Base-by-base conservation (phyloP, 2,888 invertebrate species). In the Ennomos quercinarius region DNA sequence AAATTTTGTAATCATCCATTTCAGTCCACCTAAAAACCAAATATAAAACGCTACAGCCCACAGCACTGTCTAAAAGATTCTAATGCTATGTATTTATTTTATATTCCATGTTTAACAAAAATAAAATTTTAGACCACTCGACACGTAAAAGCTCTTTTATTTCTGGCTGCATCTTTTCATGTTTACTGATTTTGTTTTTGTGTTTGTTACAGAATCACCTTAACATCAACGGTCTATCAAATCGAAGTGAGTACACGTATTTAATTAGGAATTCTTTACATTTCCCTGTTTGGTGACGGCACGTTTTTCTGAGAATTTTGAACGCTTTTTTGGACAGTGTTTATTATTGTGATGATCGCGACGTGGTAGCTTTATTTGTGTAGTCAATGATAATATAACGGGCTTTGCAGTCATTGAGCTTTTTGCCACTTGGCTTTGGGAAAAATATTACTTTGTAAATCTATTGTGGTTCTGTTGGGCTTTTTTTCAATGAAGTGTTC, bases 161-260 rank as follows among this genome's bases (percentile, higher is more conserved):
- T 27, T 27, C 27, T 27, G 27, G 27, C 27, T 27, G 27, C 27
- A 27, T 27, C 27, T 27, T 5, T 27, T 27, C 27, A 27, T 27
- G 27, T 27, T 27, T 27, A 27, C 27, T 44, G 1, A 49, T 41
- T 41, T 43, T 35, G 27, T 27, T 56, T 53, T 52, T 46, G 51
- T 67, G 38, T 57, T 35, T 49, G 11, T 64, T 68, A 49, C 46
- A 39, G 58, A 52, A 52, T 39, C 35, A 45, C 45, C 13, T 50
- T 48, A 42, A 13, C 46, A 53, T 37, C 60, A 39, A 49, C 46
- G 46, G 40, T 34, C 47, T n/a, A 39, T 36, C 38, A 45, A 60
- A 51, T 46, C 53, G 42, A 60, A 58, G 66, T 68, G 50, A 68
- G 66, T 68, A 66, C 54, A 61, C 57, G 47, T 61, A 58, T 50